phyloP scores from a whole-genome alignment of 2,888 invertebrate species.

The Perizoma affinitatum region DNA sequence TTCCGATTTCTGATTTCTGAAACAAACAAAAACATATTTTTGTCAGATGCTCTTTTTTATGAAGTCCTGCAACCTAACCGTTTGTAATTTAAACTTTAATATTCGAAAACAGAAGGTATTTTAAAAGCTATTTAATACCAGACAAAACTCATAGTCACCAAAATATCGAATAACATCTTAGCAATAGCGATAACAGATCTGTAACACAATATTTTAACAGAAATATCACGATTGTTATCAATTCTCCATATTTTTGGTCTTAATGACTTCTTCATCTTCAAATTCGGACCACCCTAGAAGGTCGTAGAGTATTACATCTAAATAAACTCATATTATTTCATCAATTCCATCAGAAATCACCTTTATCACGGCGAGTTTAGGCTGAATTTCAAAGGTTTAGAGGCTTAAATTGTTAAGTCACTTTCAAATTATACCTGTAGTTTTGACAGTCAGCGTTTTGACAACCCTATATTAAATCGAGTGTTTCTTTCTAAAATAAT shows the following conservation, averaged over 20 bases:
- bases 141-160: background rate
- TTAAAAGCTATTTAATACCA: too few relatives aligned
- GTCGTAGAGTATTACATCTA: constrained; percentile 28
- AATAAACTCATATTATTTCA: constrained; percentile 20
- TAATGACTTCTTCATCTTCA: constrained; percentile 34
- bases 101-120: too few relatives aligned
- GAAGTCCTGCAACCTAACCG: too few relatives aligned
- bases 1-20: too few relatives aligned
- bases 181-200: constrained; percentile 11
- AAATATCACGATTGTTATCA: constrained; percentile 36
- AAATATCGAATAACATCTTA: constrained; percentile 31
- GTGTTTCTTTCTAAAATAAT: background rate
- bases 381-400: constrained; percentile 2
- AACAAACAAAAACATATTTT: too few relatives aligned
- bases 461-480: constrained; percentile 22
- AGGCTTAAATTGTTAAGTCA: constrained; percentile 33
- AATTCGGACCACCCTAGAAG: constrained; percentile 35
- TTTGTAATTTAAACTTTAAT: too few relatives aligned
- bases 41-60: too few relatives aligned
- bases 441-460: constrained; percentile 31
- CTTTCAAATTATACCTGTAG: constrained; percentile 34
- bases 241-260: constrained; percentile 28
- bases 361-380: constrained; percentile 18
- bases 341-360: constrained; percentile 11
- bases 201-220: constrained; percentile 35